These are phyloP conservation scores for Eolophus roseicapilla DNA, from an alignment of 2,113 vertebrate species.

Conservation along the genomic window DNA sequence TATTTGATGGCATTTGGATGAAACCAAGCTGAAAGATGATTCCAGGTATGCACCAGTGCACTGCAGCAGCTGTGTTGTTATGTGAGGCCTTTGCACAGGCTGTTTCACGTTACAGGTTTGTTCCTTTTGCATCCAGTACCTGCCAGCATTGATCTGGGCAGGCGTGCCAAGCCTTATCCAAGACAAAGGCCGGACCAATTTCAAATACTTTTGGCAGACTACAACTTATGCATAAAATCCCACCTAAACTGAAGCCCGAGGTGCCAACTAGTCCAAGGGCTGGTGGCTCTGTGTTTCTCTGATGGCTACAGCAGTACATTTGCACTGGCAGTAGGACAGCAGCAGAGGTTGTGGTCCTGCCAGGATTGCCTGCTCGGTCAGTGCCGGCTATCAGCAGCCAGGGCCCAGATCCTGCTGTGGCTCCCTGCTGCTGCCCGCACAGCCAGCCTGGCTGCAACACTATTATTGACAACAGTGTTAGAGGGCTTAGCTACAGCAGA, in stretches of 20 bases:
- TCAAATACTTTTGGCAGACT: not conserved
- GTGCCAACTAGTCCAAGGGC: not conserved
- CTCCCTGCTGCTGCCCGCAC: not conserved
- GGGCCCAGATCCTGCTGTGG: not conserved
- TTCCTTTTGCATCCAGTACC: not conserved
- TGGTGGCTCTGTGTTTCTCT: not conserved
- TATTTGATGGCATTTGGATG: not conserved
- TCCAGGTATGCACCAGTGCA: not conserved
- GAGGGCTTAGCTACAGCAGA: too few species aligned
- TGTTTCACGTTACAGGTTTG: too few species aligned
- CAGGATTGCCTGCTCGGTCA: not conserved
- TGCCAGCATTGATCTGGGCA: not conserved
- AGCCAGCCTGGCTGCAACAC: not conserved
- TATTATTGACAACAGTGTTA: fast-evolving
- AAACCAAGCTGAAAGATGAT: not conserved
- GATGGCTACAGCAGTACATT: not conserved
- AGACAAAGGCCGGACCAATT: not conserved
- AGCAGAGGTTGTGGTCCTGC: too few species aligned
- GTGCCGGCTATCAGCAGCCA: not conserved
- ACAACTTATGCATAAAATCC: not conserved
- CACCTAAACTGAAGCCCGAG: not conserved
- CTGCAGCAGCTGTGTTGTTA: not conserved
- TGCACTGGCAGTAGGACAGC: not conserved
- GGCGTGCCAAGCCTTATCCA: not conserved
- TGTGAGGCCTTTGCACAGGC: not conserved